phyloP scores from a whole-genome alignment of 2,113 vertebrate species.

The Pitta sordida region DNA sequence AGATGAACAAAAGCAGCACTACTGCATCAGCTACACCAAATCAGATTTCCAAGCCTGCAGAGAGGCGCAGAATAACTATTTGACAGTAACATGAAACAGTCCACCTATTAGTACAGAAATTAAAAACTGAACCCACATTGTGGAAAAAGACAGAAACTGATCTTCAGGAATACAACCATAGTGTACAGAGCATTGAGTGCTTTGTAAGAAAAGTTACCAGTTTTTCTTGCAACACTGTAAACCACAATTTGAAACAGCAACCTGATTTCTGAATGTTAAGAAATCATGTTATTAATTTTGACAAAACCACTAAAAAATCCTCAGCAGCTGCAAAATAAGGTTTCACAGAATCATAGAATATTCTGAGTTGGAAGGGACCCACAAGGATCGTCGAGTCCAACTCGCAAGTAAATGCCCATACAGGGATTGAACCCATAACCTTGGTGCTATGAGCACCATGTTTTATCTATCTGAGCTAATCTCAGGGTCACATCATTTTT shows the following conservation, averaged over 20 bases:
- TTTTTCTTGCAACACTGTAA: neutral
- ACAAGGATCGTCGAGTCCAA: too few species aligned
- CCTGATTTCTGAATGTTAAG: neutral
- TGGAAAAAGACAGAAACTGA: neutral
- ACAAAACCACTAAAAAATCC: neutral
- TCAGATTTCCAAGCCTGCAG: neutral
- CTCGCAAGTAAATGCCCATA: too few species aligned
- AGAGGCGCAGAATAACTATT: neutral
- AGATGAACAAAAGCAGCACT: neutral
- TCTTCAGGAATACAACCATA: neutral
- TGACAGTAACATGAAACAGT: neutral
- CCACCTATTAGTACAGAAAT: neutral
- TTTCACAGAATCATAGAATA: too few species aligned
- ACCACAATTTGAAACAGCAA: neutral
- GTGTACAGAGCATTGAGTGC: neutral
- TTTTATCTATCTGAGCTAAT: too few species aligned
- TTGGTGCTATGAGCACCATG: neutral
- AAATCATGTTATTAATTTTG: neutral
- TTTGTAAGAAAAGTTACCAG: neutral
- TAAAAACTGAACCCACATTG: neutral
- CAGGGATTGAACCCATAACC: too few species aligned
- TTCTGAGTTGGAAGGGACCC: too few species aligned
- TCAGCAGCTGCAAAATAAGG: neutral
- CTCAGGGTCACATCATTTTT: too few species aligned
- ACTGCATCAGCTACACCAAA: neutral